Evolutionary conservation across 2,888 invertebrate species (phyloP).

Genomic region (Drosophila testacea): DNA sequence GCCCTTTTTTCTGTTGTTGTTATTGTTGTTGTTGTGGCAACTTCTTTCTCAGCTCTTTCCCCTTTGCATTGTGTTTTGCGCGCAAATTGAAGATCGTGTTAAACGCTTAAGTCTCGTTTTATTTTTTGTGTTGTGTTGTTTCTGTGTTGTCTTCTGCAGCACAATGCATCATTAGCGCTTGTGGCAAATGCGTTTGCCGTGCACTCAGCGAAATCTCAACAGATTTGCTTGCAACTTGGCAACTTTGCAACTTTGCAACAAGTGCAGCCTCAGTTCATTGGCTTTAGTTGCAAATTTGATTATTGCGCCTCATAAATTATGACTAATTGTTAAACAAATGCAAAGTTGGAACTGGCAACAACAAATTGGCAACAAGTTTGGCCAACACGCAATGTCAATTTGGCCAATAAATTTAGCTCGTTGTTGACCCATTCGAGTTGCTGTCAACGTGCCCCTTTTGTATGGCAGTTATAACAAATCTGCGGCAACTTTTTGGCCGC

Average conservation of each 20-base stretch:
- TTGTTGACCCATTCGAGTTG: constrained; percentile 7
- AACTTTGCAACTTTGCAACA: constrained; percentile 60
- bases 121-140: constrained; percentile 11
- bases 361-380: constrained; percentile 43
- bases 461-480: constrained; percentile 58
- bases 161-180: constrained; percentile 82
- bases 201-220: constrained; percentile 37
- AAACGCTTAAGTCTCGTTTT: constrained; percentile 77
- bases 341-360: constrained; percentile 3
- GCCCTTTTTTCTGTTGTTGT: constrained; percentile 38
- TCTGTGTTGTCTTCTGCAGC: constrained; percentile 37
- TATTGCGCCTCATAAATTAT: constrained; percentile 71
- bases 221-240: constrained; percentile 29
- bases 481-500: constrained; percentile 19
- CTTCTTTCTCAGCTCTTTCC: constrained; percentile 5
- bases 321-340: constrained; percentile 73
- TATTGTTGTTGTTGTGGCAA: constrained; percentile 1
- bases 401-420: constrained; percentile 62
- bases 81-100: constrained; percentile 81
- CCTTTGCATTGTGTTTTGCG: constrained; percentile 40
- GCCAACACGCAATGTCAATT: constrained; percentile 52
- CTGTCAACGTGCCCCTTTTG: constrained; percentile 60
- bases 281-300: constrained; percentile 60
- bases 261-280: constrained; percentile 77
- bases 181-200: constrained; percentile 81